Evolutionary conservation across 2,113 vertebrate species (phyloP).

Genomic region (Takifugu flavidus): DNA sequence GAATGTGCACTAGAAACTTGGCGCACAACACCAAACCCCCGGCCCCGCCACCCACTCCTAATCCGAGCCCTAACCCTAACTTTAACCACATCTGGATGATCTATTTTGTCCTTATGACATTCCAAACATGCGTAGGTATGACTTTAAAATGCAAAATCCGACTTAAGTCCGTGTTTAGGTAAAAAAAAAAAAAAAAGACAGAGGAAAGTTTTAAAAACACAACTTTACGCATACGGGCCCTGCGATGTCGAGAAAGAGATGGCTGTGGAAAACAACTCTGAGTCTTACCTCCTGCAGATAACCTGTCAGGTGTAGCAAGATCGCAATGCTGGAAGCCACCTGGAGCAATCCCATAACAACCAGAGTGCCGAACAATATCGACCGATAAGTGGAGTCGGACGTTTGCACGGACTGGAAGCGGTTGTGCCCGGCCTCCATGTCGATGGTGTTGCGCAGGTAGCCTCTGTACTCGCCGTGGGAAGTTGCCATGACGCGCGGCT

Average conservation of each 20-base stretch:
- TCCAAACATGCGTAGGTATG: slow-evolving; percentile 21
- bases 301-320: slow-evolving; percentile 89
- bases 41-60: not conserved
- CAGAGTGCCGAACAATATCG: slow-evolving; percentile 80
- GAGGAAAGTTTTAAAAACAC: no score
- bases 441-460: slow-evolving; percentile 72
- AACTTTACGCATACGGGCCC: not conserved
- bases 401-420: slow-evolving; percentile 67
- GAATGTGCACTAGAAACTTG: not conserved
- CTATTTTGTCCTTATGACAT: no score
- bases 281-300: slow-evolving; percentile 83
- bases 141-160: no score
- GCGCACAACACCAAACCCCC: slow-evolving; percentile 4
- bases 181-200: no score
- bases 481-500: slow-evolving; percentile 72
- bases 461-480: slow-evolving; percentile 72
- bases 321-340: slow-evolving; percentile 89
- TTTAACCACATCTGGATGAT: no score
- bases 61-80: not conserved
- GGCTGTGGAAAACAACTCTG: no score
- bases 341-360: slow-evolving; percentile 88
- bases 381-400: slow-evolving; percentile 73
- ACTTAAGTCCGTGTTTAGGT: no score
- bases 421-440: slow-evolving; percentile 69
- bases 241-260: no score